Evolutionary conservation across 1,140 invertebrate genomes (phyloP), one percentile per base, ranked within the genome.

Genomic region (Manduca sexta): DNA sequence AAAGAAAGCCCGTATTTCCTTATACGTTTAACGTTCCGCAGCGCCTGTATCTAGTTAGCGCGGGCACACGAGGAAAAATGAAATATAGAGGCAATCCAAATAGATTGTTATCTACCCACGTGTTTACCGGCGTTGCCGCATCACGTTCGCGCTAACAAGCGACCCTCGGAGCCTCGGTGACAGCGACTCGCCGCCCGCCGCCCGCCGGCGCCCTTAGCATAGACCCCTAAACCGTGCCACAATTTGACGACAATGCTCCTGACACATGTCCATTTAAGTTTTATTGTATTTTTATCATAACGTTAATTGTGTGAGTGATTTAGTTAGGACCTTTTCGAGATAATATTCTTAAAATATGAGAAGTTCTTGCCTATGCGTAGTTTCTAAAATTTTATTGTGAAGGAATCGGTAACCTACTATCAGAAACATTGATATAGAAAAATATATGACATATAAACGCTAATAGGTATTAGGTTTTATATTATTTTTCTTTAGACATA

Each of bases 1-100:
- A 69, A 66, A 61, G 66, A 58, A 59, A 50, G 68, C 81, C 78
- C 80, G 82, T 79, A 87, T 86, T 74, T 77, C 65, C 73, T 75
- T 70, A 65, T 60, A 55, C 44, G 50, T 63, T 55, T 34, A 12
- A 11, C 39, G 62, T 68, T 63, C 60, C 56, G 60, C 61, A 52
- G 60, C 58, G 72, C 63, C 68, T 74, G 65, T 77, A 74, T 80
- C 79, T 82, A 85, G 83, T 86, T 87, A 87, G 76, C 69, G 69
- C 69, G 65, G 49, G 63, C 55, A 68, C 67, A 70, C 74, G 71
- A 72, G 74, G 74, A 82, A 84, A 84, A 86, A 86, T 86, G 81
- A 86, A 82, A 86, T 87, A 87, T 85, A 83, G 81, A 81, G 74
- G 78, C 85, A 87, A 87, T 86, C 74, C 84, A 81, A 84, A 84